Percentiles rank a stretch among this genome's conserved stretches.
Conservation (phyloP, 1,140 invertebrate species). For the Leptonema lineaticorne region DNA sequence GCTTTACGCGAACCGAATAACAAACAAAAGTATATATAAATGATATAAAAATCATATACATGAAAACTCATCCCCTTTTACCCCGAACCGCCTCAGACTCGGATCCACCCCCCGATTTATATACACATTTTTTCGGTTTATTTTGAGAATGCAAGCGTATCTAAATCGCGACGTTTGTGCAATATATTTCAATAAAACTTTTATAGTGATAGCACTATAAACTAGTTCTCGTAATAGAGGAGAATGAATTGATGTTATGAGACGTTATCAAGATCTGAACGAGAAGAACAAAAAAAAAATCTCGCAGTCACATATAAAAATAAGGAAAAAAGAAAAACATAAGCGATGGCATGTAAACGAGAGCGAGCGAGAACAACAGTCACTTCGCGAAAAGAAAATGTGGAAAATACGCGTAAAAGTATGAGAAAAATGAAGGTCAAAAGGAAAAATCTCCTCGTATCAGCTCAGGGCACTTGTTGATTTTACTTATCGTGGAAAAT, state of each 20-base stretch:
- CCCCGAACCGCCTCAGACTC: too few species aligned
- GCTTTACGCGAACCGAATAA: conserved; percentile 12
- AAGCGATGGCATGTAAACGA: conserved; percentile 9
- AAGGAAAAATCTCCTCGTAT: background rate
- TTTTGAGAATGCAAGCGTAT: background rate
- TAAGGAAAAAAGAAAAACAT: background rate
- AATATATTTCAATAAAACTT: conserved; percentile 20
- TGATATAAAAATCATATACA: conserved; percentile 1
- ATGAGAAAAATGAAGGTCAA: conserved; percentile 7
- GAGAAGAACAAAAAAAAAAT: background rate
- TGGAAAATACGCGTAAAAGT: background rate
- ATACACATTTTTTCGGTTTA: too few species aligned
- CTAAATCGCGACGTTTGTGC: background rate
- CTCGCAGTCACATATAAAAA: background rate
- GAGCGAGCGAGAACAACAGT: too few species aligned
- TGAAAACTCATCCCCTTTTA: background rate
- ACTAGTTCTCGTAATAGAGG: conserved; percentile 18
- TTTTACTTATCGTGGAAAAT: conserved; percentile 1
- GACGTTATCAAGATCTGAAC: conserved; percentile 13
- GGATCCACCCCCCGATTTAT: too few species aligned
- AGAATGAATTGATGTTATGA: conserved; percentile 15
- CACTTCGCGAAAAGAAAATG: background rate
- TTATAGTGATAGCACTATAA: conserved; percentile 18
- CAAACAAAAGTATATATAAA: conserved; percentile 9
- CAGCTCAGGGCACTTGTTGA: conserved; percentile 12